phyloP scores from a whole-genome alignment of 2,888 invertebrate species.

The Lasius platythorax region DNA sequence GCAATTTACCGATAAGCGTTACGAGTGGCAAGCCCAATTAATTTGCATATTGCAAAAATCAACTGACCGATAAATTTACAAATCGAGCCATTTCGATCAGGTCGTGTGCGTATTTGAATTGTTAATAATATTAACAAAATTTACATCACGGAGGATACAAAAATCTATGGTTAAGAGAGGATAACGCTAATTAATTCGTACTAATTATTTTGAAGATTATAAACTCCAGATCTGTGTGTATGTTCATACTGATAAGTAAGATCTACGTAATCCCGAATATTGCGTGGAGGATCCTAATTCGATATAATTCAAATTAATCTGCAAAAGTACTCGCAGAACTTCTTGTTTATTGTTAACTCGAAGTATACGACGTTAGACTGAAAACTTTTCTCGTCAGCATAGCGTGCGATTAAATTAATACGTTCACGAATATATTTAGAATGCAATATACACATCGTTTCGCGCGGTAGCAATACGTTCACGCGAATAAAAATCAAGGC shows the following conservation, averaged over 20 bases:
- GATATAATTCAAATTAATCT: slow-evolving; percentile 20
- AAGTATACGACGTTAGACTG: background rate
- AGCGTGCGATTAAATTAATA: background rate
- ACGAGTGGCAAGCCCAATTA: slow-evolving; percentile 45
- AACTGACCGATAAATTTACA: background rate
- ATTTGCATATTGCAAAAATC: slow-evolving; percentile 51
- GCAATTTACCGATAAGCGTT: slow-evolving; percentile 49
- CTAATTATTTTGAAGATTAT: slow-evolving; percentile 31
- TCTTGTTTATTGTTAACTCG: background rate
- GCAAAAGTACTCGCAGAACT: background rate
- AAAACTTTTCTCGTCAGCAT: background rate
- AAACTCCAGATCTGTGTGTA: background rate
- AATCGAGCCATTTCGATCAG: background rate
- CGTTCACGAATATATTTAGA: slow-evolving; percentile 17
- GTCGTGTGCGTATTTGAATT: background rate
- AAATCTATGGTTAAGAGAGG: background rate
- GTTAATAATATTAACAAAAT: background rate
- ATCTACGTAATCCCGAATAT: slow-evolving; percentile 8
- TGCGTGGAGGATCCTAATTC: background rate
- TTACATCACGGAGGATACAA: background rate
- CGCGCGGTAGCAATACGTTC: slow-evolving; percentile 5
- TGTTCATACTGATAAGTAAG: slow-evolving; percentile 23
- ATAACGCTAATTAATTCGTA: slow-evolving; percentile 15
- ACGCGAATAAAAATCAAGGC: slow-evolving; percentile 42
- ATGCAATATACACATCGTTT: background rate